Conservation (phyloP, 2,113 vertebrate species). For the Embiotoca jacksoni region DNA sequence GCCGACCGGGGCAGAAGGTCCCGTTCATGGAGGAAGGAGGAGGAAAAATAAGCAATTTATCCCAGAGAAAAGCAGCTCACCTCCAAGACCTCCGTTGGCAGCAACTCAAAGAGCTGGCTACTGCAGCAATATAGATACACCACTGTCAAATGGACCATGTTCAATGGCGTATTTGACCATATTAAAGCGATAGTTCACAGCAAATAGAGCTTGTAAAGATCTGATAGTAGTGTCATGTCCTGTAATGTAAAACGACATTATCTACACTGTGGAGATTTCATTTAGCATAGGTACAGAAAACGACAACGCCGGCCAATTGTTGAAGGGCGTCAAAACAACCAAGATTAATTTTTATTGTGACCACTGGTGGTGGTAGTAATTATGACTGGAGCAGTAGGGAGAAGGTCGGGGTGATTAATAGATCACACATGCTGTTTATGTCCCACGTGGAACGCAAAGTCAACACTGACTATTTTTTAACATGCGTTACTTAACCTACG, state of each 20-base stretch:
- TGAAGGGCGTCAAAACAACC: too few relatives aligned
- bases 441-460: too few relatives aligned
- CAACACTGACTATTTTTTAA: too few relatives aligned
- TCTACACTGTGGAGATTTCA: not conserved
- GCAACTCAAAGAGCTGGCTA: conserved; percentile 58
- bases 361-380: too few relatives aligned
- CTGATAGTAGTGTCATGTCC: not conserved
- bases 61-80: conserved; percentile 67
- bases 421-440: too few relatives aligned
- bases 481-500: too few relatives aligned
- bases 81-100: conserved; percentile 73
- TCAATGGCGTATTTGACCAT: conserved; percentile 58
- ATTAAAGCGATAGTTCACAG: conserved; percentile 68
- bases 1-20: conserved; percentile 68
- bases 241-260: conserved; percentile 9
- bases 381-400: too few relatives aligned
- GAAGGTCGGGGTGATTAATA: too few relatives aligned
- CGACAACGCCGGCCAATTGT: too few relatives aligned
- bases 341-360: too few relatives aligned
- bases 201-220: conserved; percentile 39
- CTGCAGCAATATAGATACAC: conserved; percentile 62
- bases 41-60: conserved; percentile 81
- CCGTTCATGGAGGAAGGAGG: conserved; percentile 65
- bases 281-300: too few relatives aligned
- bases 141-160: conserved; percentile 56